Conservation (phyloP, 92 coral and sea anemone genomes). For the Plumapathes pennacea region DNA sequence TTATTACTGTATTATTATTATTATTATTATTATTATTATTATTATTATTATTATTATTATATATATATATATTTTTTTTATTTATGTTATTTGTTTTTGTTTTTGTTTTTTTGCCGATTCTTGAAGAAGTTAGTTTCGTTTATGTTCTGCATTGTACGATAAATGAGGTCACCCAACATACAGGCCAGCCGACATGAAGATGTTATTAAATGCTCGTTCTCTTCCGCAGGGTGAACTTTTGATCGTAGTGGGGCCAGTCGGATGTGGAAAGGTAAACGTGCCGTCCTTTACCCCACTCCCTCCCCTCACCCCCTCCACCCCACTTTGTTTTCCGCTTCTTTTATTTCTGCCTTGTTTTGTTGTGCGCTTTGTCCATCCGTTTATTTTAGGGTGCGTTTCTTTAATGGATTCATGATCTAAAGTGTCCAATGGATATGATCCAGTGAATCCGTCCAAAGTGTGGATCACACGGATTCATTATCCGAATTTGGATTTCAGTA, state of each 20-base stretch:
- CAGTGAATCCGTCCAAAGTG: too few species aligned
- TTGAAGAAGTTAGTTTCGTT: not conserved
- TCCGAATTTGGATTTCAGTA: too few species aligned
- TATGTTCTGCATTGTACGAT: not conserved
- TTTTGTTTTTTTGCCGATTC: not conserved
- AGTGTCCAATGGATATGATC: too few species aligned
- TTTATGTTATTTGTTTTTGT: not conserved
- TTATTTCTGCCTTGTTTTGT: too few species aligned
- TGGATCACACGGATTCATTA: too few species aligned
- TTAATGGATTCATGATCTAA: too few species aligned
- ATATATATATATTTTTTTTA: not conserved
- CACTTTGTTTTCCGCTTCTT: too few species aligned
- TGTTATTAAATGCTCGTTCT: not conserved
- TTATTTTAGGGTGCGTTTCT: too few species aligned
- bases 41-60: not conserved
- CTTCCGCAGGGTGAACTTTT: constrained; percentile 79
- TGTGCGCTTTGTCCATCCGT: too few species aligned
- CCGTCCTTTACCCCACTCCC: too few species aligned
- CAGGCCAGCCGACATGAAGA: not conserved
- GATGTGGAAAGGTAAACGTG: constrained; percentile 93
- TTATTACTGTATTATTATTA: not conserved
- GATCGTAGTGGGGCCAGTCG: constrained; percentile 92
- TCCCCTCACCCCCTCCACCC: too few species aligned
- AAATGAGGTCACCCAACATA: not conserved
- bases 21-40: not conserved